These are phyloP conservation scores for Neopipo cinnamomea DNA, from an alignment of 2,113 vertebrate genomes.

Conservation along the genomic window DNA sequence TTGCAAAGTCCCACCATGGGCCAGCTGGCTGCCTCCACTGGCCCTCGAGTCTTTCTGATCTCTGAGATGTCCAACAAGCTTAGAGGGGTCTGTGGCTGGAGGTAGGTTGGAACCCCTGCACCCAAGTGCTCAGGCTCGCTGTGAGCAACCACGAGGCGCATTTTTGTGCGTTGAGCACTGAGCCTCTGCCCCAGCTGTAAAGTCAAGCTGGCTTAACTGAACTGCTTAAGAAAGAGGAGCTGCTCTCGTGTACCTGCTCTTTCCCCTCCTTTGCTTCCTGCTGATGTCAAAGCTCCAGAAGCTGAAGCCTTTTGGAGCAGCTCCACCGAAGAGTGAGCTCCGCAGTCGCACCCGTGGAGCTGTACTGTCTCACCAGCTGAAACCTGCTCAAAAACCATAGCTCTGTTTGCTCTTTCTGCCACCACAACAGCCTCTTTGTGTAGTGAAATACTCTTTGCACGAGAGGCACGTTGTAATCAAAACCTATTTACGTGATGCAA, in stretches of 20 bases:
- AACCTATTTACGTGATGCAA: background rate
- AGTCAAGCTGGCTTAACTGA: background rate
- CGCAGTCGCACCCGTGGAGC: fast-evolving
- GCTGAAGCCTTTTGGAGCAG: background rate
- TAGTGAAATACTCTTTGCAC: background rate
- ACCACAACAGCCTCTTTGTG: background rate
- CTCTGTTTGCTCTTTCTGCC: background rate
- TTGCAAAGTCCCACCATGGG: fast-evolving
- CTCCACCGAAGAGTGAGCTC: background rate
- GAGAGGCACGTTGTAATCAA: background rate
- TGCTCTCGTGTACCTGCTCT: background rate
- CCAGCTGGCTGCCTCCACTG: background rate
- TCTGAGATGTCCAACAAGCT: background rate
- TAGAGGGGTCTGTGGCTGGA: background rate
- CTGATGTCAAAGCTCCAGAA: background rate
- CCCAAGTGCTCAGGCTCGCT: background rate
- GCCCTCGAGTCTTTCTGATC: background rate
- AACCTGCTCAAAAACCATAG: background rate
- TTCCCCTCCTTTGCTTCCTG: background rate
- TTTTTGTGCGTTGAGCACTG: background rate
- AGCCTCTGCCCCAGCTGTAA: background rate
- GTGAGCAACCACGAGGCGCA: fast-evolving
- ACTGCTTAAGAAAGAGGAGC: background rate
- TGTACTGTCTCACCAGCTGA: background rate
- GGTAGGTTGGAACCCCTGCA: background rate